Conservation (phyloP, 2,113 vertebrate genomes). For the Eretmochelys imbricata region DNA sequence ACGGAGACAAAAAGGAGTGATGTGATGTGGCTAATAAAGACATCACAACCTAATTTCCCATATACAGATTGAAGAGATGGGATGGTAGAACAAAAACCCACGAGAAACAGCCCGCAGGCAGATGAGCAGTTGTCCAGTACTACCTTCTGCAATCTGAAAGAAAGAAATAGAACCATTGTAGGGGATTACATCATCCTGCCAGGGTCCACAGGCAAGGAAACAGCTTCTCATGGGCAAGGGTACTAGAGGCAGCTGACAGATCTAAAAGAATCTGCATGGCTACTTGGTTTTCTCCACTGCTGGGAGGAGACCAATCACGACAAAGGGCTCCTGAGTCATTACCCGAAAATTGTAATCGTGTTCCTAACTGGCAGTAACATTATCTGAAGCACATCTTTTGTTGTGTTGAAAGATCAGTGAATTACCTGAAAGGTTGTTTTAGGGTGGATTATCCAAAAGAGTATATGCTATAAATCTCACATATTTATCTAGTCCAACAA, state of each 20-base stretch:
- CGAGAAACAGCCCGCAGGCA: rapidly evolving
- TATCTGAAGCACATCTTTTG: not conserved
- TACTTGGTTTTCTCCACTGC: not conserved
- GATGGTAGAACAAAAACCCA: not conserved
- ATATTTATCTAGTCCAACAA: not conserved
- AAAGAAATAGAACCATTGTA: not conserved
- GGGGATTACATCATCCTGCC: not conserved
- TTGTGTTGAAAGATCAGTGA: not conserved
- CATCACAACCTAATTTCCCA: rapidly evolving
- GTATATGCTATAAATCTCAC: not conserved
- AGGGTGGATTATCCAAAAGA: not conserved
- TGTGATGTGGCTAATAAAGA: not conserved
- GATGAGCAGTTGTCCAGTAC: not conserved
- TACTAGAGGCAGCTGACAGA: not conserved
- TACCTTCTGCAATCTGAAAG: not conserved
- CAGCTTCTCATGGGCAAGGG: not conserved
- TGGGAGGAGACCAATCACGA: not conserved
- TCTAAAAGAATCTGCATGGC: not conserved
- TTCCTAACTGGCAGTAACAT: not conserved
- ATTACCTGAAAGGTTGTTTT: not conserved
- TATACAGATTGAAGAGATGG: rapidly evolving
- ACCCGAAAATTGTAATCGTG: conserved; percentile 15
- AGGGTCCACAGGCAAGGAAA: not conserved
- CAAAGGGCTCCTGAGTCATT: not conserved
- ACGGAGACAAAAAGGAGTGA: not conserved